Conservation (phyloP, 2,113 vertebrate genomes). For the Etheostoma spectabile region DNA sequence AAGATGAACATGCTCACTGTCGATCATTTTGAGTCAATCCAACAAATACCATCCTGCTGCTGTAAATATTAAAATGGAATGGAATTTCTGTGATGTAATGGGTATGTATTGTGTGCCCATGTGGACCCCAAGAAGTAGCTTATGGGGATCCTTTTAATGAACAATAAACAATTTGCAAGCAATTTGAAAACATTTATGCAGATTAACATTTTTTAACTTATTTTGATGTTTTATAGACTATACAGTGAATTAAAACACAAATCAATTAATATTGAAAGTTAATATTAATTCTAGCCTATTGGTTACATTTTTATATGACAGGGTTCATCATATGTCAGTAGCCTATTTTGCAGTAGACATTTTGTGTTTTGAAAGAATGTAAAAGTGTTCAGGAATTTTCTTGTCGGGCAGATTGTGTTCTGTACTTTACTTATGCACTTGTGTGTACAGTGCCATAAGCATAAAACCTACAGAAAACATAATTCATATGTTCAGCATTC, state of each 20-base stretch:
- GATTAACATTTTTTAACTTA: background rate
- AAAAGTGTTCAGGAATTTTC: background rate
- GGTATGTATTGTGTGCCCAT: too few relatives aligned
- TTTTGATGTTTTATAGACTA: too few relatives aligned
- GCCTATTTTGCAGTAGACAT: background rate
- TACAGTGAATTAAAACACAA: background rate
- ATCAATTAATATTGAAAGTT: background rate
- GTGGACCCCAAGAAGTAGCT: too few relatives aligned
- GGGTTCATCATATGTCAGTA: background rate
- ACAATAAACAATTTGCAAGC: background rate
- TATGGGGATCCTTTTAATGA: too few relatives aligned
- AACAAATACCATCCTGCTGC: background rate
- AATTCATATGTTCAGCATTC: conserved; percentile 12
- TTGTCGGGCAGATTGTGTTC: conserved; percentile 1
- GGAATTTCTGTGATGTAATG: too few relatives aligned
- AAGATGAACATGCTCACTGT: background rate
- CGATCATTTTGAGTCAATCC: background rate
- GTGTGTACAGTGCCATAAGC: conserved; percentile 1
- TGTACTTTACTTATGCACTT: background rate
- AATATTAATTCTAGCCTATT: too few relatives aligned
- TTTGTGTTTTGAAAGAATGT: conserved; percentile 17
- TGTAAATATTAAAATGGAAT: background rate
- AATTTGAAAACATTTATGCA: background rate
- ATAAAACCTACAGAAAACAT: background rate
- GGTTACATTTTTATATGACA: background rate